Base-by-base conservation (phyloP, 2,888 invertebrate genomes). In the Archips crataeganus region DNA sequence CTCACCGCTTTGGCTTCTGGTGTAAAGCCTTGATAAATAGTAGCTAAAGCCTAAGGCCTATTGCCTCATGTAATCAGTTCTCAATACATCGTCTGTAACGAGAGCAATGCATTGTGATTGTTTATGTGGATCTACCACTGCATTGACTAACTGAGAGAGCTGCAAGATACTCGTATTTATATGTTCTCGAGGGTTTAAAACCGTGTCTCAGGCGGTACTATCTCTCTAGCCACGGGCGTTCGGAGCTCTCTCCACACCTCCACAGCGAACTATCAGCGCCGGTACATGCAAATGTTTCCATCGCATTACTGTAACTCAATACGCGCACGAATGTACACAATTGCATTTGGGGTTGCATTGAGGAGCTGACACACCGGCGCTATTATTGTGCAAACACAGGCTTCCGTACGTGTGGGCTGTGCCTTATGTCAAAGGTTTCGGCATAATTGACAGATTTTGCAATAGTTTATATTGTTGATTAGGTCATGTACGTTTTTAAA, bases 291-390 rank as follows among this genome's bases (percentile, higher is more conserved):
- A 92, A 92, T 90, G 90, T 91, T 90, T 89, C 89, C 88, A 90
- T 88, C 84, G 86, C 85, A 90, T 89, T 88, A 86, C 80, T 88
- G 93, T 92, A 94, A 94, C 92, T 91, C 89, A 90, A 93, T 94
- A 89, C 87, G 84, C 81, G 91, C 92, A 86, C 92, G 84, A 91
- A 91, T 93, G 92, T 91, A 93, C 91, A 89, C 93, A 93, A 93
- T 92, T 92, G 93, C 93, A 90, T 91, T 91, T 90, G 88, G 94
- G 93, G 93, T 88, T 88, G 90, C 89, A 90, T 87, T 90, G 81
- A 80, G 80, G 80, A 81, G 81, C 78, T 78, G 78, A 79, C 81
- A 88, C 86, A 79, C 85, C 77, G 78, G 71, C 75, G 84, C 85
- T 89, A 88, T 90, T 90, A 91, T 90, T 90, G 90, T 87, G 85